phyloP scores from a whole-genome alignment of 2,797 vertebrate species.

The Gallinago nigripennis region DNA sequence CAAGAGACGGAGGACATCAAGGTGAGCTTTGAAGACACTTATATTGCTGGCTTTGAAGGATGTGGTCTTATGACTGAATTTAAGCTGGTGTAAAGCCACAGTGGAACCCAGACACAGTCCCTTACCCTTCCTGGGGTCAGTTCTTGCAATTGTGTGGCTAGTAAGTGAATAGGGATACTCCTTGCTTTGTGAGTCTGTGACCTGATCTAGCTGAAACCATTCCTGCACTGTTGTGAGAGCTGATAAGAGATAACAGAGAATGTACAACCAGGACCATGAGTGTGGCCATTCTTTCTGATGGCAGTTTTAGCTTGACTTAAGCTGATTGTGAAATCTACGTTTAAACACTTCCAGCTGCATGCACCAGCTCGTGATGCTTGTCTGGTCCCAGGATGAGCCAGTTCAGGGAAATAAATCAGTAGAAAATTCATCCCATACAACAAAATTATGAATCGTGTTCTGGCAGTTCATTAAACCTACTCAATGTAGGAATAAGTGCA shows the following conservation, averaged over 20 bases:
- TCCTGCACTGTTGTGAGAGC: not conserved
- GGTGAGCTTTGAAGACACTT: not conserved
- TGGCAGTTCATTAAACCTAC: not conserved
- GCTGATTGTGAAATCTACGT: not conserved
- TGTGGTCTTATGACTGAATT: not conserved
- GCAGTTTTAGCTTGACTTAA: not conserved
- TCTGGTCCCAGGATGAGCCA: not conserved
- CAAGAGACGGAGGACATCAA: not conserved
- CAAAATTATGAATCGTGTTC: not conserved
- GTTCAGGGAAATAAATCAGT: not conserved
- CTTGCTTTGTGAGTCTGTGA: not conserved
- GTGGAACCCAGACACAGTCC: not conserved
- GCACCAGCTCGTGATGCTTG: not conserved
- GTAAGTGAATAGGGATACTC: not conserved
- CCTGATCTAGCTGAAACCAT: not conserved
- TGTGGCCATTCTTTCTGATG: not conserved
- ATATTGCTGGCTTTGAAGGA: not conserved
- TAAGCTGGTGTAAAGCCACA: not conserved
- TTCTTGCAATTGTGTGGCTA: not conserved
- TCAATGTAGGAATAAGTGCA: fast-evolving
- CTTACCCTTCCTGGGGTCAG: not conserved
- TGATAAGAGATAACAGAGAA: not conserved
- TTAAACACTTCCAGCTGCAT: not conserved
- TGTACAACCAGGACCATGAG: not conserved
- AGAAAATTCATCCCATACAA: not conserved